These are phyloP conservation scores for Microcebus tavaratra DNA, from an alignment of 2,113 vertebrate species.

Conservation along the genomic window DNA sequence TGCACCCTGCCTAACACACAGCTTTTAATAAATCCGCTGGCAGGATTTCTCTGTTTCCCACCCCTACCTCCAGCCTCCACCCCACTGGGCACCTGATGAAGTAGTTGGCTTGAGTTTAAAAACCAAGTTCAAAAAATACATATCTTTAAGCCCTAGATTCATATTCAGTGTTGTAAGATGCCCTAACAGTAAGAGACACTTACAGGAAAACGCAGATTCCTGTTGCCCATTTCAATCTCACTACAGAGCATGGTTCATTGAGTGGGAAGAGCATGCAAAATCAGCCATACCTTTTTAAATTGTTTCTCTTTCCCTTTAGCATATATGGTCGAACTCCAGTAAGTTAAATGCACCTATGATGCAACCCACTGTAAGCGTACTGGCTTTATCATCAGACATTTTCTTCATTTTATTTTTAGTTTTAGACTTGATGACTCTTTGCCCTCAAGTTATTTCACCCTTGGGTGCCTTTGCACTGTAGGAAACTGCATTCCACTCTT, in stretches of 20 bases:
- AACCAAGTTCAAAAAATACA: background rate
- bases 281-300: background rate
- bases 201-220: background rate
- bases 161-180: background rate
- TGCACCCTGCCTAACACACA: background rate
- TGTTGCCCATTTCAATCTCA: background rate
- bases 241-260: background rate
- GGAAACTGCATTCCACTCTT: background rate
- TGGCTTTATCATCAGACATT: background rate
- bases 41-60: background rate
- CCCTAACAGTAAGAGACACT: background rate
- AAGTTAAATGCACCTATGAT: background rate
- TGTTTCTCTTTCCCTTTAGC: background rate
- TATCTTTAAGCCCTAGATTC: background rate
- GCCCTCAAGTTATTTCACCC: background rate
- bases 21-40: background rate
- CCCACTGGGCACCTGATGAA: background rate
- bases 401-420: background rate
- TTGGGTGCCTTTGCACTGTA: background rate
- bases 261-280: background rate
- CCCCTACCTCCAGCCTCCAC: too few species aligned
- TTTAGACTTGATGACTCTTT: background rate
- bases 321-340: background rate
- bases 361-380: background rate
- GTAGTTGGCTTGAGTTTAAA: background rate